Evolutionary conservation across 35 echinoderm and acorn worm species (phyloP).

Genomic region (Diadema setosum): DNA sequence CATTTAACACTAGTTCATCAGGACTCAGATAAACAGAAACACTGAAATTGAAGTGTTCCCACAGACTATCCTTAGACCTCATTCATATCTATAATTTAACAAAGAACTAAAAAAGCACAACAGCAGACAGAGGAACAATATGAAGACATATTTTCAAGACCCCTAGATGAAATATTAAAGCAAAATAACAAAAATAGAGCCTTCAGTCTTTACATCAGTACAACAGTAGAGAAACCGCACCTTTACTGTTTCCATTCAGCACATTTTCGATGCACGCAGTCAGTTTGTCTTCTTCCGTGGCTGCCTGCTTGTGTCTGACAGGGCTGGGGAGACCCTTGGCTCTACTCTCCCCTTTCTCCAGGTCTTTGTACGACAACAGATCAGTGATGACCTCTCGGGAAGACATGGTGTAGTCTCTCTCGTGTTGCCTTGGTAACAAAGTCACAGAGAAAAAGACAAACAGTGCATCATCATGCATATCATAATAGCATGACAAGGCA

Average conservation of each 20-base stretch:
- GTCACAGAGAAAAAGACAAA: neutral
- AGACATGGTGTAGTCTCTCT: conserved; percentile 57
- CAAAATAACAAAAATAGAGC: no score
- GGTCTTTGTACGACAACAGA: conserved; percentile 56
- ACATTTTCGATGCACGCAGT: neutral
- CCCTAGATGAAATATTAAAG: no score
- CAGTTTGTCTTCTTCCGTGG: neutral
- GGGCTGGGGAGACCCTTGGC: neutral
- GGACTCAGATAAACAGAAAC: no score
- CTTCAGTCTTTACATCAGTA: no score
- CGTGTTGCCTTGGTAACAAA: conserved; percentile 61
- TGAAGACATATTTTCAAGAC: no score
- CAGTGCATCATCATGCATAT: no score
- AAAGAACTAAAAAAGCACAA: no score
- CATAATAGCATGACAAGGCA: no score
- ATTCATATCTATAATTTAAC: no score
- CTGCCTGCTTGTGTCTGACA: neutral
- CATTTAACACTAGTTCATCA: neutral
- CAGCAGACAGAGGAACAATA: no score
- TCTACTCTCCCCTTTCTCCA: neutral
- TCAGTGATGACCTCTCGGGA: conserved; percentile 54
- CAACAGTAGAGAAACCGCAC: neutral
- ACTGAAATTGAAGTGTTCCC: no score
- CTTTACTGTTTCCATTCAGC: neutral
- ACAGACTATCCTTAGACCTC: no score